Evolutionary conservation across 1,140 invertebrate genomes (phyloP), one percentile per base, ranked within the genome.

Genomic region (Aphelenchoides fujianensis): DNA sequence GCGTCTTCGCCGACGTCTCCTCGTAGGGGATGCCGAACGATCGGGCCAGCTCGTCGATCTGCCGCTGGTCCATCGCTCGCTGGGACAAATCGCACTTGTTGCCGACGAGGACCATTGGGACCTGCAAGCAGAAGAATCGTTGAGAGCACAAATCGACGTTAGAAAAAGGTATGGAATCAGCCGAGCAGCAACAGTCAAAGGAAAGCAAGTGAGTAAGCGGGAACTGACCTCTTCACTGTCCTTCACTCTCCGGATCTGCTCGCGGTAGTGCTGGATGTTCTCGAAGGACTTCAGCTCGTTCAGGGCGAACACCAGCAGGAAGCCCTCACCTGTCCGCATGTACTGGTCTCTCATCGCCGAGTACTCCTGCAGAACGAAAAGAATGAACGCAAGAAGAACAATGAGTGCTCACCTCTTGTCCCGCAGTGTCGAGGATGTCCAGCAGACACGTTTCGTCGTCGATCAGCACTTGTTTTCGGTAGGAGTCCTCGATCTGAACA

Each of bases 351-450:
- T 79, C 88, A 89, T 89, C 34, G 87, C 87, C 84, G 86, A 80
- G n/a, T n/a, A n/a, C n/a, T n/a, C n/a, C n/a, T n/a, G n/a, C n/a
- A n/a, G 36, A 69, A 37, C 19, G 55, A 36, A n/a, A n/a, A n/a
- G n/a, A n/a, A n/a, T n/a, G n/a, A n/a, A n/a, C n/a, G n/a, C n/a
- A n/a, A n/a, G n/a, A n/a, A n/a, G n/a, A n/a, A n/a, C n/a, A n/a
- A n/a, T n/a, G n/a, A n/a, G n/a, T n/a, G n/a, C n/a, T n/a, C n/a
- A 98, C 95, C 87, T 98, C 94, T 90, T 98, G 96, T 79, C 96
- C 96, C 63, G 96, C 96, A 72, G 96, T 99, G 85, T 99, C 96
- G 78, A 98, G 88, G 85, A 98, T 98, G 87, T 98, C 96, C 82
- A 98, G 87, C 74, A 98, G 88, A 88, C 96, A 98, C 71, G 95